Evolutionary conservation across 2,888 invertebrate genomes (phyloP).

Genomic region (Phortica magna): DNA sequence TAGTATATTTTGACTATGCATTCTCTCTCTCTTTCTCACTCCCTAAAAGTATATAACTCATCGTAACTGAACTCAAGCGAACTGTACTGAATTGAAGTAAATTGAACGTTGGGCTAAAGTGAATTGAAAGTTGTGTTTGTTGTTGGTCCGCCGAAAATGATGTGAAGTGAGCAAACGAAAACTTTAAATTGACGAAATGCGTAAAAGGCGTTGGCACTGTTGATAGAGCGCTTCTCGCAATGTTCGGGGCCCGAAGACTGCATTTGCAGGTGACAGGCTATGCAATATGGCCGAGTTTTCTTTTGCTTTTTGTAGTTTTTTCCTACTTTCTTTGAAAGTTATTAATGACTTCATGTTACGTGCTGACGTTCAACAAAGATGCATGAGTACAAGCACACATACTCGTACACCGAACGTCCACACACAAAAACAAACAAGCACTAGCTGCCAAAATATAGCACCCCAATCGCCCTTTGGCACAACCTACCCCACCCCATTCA

Average conservation of each 20-base stretch:
- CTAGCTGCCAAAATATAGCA: no score
- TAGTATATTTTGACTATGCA: not conserved
- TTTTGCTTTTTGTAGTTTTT: slow-evolving; percentile 15
- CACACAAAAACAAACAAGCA: no score
- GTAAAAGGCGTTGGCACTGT: not conserved
- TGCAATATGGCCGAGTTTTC: slow-evolving; percentile 27
- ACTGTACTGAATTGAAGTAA: not conserved
- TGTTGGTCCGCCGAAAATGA: not conserved
- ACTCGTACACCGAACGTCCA: not conserved
- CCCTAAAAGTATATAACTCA: not conserved
- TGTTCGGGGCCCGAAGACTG: not conserved
- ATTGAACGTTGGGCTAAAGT: no score
- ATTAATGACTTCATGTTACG: slow-evolving; percentile 3
- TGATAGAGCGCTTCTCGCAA: not conserved
- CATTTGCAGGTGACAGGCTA: not conserved
- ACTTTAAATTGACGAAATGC: not conserved
- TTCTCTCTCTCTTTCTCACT: not conserved
- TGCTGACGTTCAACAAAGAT: slow-evolving; percentile 1
- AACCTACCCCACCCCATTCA: no score
- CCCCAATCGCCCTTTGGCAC: no score
- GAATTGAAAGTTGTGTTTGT: no score
- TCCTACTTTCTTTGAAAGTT: slow-evolving; percentile 17
- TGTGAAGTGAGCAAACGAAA: not conserved
- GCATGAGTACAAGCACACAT: not conserved
- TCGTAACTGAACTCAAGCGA: not conserved